phyloP scores from a whole-genome alignment of 2,113 vertebrate genomes.

The Lophius piscatorius region DNA sequence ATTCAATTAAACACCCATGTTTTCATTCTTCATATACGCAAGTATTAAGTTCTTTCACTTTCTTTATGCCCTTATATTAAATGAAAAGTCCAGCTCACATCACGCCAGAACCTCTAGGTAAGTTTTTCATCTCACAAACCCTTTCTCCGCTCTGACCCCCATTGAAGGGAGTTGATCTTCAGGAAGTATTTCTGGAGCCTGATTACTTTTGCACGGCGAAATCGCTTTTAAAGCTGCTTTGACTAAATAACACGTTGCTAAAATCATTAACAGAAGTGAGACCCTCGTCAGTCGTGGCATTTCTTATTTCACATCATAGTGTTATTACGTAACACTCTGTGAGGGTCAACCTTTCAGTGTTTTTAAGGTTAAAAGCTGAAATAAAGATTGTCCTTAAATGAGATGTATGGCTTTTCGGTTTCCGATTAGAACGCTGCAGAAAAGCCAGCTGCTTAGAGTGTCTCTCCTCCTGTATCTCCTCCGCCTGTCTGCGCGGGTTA shows the following conservation, averaged over 20 bases:
- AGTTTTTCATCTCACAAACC: no score
- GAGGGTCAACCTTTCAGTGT: slow-evolving; percentile 4
- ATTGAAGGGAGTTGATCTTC: slow-evolving; percentile 8
- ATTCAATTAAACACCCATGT: no score
- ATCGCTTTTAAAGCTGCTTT: no score
- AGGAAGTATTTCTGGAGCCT: slow-evolving; percentile 11
- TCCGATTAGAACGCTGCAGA: background rate
- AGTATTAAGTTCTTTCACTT: no score
- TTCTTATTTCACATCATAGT: background rate
- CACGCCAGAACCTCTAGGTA: no score
- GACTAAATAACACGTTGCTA: slow-evolving; percentile 2
- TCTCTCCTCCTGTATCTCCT: background rate
- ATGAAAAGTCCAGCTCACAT: background rate
- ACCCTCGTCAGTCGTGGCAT: no score
- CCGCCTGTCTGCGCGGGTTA: slow-evolving; percentile 72
- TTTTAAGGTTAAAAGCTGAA: slow-evolving; percentile 31
- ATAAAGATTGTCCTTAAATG: slow-evolving; percentile 11
- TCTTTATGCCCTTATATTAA: no score
- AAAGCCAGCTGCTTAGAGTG: slow-evolving; percentile 33
- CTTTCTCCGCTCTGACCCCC: slow-evolving; percentile 28
- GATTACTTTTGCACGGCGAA: slow-evolving; percentile 18
- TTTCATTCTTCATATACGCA: no score
- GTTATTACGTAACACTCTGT: slow-evolving; percentile 2
- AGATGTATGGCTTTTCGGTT: slow-evolving; percentile 20
- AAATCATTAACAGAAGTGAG: slow-evolving; percentile 17